Evolutionary conservation across 1,140 invertebrate genomes (phyloP), one percentile per base, ranked within the genome.

Genomic region (Nomia melanderi): DNA sequence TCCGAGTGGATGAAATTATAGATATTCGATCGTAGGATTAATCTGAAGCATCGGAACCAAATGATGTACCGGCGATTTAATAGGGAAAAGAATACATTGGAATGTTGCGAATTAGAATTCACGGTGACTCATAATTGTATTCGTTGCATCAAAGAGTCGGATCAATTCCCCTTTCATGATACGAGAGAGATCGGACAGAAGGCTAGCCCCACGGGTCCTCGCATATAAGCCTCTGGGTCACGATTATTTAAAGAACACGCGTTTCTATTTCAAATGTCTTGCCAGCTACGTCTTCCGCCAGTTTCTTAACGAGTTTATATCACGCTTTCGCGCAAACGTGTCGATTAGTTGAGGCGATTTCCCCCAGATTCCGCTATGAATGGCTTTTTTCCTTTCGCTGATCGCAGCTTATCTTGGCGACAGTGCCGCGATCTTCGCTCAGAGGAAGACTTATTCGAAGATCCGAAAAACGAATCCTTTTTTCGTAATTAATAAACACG

Each of bases 221-320:
- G 72, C 83, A 80, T 82, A 82, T 82, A 88, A 88, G 88, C 86
- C 87, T 91, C 89, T 91, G 86, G 90, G 89, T 91, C 90, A 92
- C 79, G 89, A 92, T 92, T 92, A 92, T 92, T 92, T 92, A 90
- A 91, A 92, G 91, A 84, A 85, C 83, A 89, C 88, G 77, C 86
- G 81, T 88, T 89, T 91, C 89, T 90, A 91, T 92, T 90, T 91
- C 90, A 90, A 91, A 91, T 91, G 88, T 85, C 86, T 88, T 81
- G 83, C 88, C 83, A 91, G 87, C 87, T 91, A 87, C 87, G 84
- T 88, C 88, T 90, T 90, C 86, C 86, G 84, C 86, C 85, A 86
- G 85, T 88, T 86, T 86, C 84, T 84, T 89, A 85, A 88, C 86
- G 65, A 70, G 78, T 31, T 85, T 82, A 84, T 78, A 78, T 44